phyloP scores from a whole-genome alignment of 2,113 vertebrate genomes.

The Periophthalmodon schlosseri region DNA sequence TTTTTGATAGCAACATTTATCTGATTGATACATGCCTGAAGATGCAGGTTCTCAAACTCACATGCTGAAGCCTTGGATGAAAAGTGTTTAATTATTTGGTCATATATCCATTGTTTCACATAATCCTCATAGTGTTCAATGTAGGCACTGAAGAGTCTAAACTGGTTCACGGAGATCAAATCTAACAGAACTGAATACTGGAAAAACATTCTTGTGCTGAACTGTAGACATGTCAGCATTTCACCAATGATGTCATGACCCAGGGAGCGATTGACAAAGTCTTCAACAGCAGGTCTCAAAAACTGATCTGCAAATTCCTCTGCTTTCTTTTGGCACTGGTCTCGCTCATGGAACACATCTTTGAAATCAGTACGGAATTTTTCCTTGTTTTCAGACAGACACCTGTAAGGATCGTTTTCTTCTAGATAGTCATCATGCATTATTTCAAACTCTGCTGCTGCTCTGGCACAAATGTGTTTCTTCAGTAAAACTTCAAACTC shows the following conservation, averaged over 20 bases:
- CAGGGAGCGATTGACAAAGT: slow-evolving; percentile 31
- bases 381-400: slow-evolving; percentile 31
- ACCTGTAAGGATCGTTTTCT: not conserved
- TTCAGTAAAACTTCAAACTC: slow-evolving; percentile 7
- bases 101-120: slow-evolving; percentile 1
- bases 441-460: not conserved
- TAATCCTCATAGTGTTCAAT: not conserved
- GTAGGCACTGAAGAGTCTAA: not conserved
- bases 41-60: slow-evolving; percentile 24
- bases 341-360: slow-evolving; percentile 52
- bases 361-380: slow-evolving; percentile 47
- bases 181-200: slow-evolving; percentile 53
- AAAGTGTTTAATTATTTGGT: not conserved
- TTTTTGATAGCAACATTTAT: slow-evolving; percentile 37
- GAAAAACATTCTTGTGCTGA: slow-evolving; percentile 52
- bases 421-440: not conserved
- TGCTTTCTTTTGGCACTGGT: slow-evolving; percentile 55
- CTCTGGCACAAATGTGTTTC: not conserved
- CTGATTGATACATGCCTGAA: slow-evolving; percentile 11
- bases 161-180: slow-evolving; percentile 21
- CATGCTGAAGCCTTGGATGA: not conserved
- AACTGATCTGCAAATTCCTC: slow-evolving; percentile 48
- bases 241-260: slow-evolving; percentile 55
- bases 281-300: slow-evolving; percentile 43
- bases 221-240: slow-evolving; percentile 48